Evolutionary conservation across 2,113 vertebrate genomes (phyloP).

Genomic region (Marmota flaviventris): DNA sequence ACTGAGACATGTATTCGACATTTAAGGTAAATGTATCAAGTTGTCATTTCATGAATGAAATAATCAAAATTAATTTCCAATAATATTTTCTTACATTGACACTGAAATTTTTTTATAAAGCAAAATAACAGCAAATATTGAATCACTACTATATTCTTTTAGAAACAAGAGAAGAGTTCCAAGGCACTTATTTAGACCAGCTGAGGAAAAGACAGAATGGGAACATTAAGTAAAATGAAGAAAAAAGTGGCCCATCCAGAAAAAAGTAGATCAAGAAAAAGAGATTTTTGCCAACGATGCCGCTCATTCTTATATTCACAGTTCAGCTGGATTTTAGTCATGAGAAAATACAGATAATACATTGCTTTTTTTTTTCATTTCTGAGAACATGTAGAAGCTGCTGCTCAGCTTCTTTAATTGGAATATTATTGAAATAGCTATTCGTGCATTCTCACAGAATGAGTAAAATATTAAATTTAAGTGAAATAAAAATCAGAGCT

Average conservation of each 20-base stretch:
- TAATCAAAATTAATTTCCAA: not conserved
- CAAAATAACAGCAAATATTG: not conserved
- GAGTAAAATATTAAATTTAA: constrained; percentile 66
- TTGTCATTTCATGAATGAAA: not conserved
- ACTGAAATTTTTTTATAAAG: not conserved
- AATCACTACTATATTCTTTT: not conserved
- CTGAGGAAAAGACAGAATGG: not conserved
- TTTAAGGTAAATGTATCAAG: not conserved
- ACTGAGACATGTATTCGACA: not conserved
- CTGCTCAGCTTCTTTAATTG: constrained; percentile 2
- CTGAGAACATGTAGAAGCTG: not conserved
- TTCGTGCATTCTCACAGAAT: not conserved
- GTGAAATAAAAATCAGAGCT: constrained; percentile 50
- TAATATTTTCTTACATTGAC: not conserved
- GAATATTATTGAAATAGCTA: constrained; percentile 55
- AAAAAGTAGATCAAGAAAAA: not conserved
- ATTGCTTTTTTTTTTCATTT: not conserved
- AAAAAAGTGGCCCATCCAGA: not conserved
- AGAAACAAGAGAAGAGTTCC: not conserved
- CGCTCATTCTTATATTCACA: not conserved
- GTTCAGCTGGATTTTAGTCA: not conserved
- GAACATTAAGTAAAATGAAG: not conserved
- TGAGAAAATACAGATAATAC: constrained; percentile 18
- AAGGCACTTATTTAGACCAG: not conserved
- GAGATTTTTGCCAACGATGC: not conserved